Conservation (phyloP, 1,140 invertebrate species). For the Brachionus rubens region DNA sequence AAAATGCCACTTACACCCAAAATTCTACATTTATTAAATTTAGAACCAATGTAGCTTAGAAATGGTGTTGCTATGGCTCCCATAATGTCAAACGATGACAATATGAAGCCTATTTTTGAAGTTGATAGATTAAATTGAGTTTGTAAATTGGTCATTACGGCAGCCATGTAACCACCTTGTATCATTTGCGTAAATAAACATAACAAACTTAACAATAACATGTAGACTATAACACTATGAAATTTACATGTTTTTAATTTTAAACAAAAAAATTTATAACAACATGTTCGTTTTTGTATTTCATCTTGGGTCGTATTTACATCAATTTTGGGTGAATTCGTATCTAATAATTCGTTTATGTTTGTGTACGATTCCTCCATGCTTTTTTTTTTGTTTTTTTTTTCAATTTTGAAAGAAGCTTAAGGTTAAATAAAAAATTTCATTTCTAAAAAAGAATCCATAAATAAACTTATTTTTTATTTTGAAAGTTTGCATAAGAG, state of each 20-base stretch:
- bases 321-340: too few species aligned
- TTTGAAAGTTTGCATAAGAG: too few species aligned
- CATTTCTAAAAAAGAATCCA: too few species aligned
- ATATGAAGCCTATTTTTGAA: conserved; percentile 50
- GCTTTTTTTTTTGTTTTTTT: too few species aligned
- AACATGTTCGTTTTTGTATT: neutral
- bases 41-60: conserved; percentile 49
- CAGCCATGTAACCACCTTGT: conserved; percentile 47
- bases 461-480: too few species aligned
- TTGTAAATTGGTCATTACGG: conserved; percentile 50
- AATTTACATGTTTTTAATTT: conserved; percentile 22
- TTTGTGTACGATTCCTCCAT: too few species aligned
- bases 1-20: conserved; percentile 49
- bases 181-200: conserved; percentile 47
- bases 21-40: conserved; percentile 48
- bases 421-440: too few species aligned
- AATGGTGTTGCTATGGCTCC: conserved; percentile 50
- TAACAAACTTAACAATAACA: conserved; percentile 43
- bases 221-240: conserved; percentile 18
- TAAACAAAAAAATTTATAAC: neutral
- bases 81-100: conserved; percentile 51
- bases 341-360: too few species aligned
- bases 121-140: conserved; percentile 50
- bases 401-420: too few species aligned
- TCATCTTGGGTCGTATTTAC: too few species aligned